These are phyloP conservation scores for Tetrax tetrax DNA, from an alignment of 2,113 vertebrate genomes.

Conservation along the genomic window DNA sequence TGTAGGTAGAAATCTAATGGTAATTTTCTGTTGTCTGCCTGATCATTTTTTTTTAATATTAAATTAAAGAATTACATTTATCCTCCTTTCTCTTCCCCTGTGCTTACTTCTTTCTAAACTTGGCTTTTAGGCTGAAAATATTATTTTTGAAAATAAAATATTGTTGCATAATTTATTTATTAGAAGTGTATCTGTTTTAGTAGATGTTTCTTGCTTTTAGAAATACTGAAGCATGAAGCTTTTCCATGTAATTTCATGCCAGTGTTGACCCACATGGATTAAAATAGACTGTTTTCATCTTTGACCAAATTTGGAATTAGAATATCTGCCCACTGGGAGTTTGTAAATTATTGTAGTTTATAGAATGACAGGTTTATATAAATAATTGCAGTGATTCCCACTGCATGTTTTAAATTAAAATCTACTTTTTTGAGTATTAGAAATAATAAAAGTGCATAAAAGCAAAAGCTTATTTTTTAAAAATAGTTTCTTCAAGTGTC, in stretches of 20 bases:
- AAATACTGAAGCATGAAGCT: slow-evolving; percentile 66
- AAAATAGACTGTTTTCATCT: slow-evolving; percentile 81
- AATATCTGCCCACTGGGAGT: slow-evolving; percentile 76
- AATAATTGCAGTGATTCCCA: slow-evolving; percentile 73
- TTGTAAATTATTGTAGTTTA: slow-evolving; percentile 79
- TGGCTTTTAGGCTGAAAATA: background rate
- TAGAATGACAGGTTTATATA: slow-evolving; percentile 77
- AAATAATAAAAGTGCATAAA: background rate
- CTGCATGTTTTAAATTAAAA: slow-evolving; percentile 71
- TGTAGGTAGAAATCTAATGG: background rate
- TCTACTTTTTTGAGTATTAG: slow-evolving; percentile 32
- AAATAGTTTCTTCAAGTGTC: background rate
- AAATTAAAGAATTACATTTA: background rate
- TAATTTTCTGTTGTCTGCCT: background rate
- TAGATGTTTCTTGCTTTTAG: slow-evolving; percentile 48
- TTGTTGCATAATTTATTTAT: background rate
- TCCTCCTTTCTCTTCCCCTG: background rate
- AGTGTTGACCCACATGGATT: slow-evolving; percentile 84
- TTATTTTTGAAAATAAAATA: slow-evolving; percentile 32
- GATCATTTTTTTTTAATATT: accelerated
- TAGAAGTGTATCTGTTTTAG: slow-evolving; percentile 42
- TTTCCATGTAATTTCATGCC: slow-evolving; percentile 80
- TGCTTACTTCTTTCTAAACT: background rate
- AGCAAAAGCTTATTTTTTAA: background rate
- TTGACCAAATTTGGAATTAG: slow-evolving; percentile 91